Conservation (phyloP, 2,113 vertebrate species). For the Trogon surrucura region DNA sequence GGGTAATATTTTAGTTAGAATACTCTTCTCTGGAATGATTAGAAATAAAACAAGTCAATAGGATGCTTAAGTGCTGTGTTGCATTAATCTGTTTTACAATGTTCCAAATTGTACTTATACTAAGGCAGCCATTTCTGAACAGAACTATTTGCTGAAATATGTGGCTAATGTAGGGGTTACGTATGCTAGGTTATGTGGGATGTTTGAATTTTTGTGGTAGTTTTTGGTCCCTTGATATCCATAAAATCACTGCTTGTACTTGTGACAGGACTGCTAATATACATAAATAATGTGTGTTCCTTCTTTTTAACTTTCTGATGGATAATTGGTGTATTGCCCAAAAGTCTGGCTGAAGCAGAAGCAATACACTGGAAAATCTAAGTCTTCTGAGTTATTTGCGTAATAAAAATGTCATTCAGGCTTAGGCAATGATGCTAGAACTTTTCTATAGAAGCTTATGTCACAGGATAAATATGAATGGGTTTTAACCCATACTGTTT, state of each 20-base stretch:
- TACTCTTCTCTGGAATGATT: neutral
- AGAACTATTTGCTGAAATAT: neutral
- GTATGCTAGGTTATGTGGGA: neutral
- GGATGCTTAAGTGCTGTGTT: neutral
- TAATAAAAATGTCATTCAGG: slow-evolving; percentile 16
- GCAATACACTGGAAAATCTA: neutral
- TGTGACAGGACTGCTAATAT: neutral
- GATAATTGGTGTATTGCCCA: neutral
- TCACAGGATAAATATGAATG: slow-evolving; percentile 9
- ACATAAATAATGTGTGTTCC: neutral
- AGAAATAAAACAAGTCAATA: neutral
- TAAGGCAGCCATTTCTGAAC: neutral
- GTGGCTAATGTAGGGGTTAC: neutral
- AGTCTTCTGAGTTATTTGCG: slow-evolving; percentile 12
- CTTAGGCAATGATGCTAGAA: slow-evolving; percentile 3
- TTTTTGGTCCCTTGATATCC: neutral
- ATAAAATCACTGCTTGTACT: slow-evolving; percentile 27
- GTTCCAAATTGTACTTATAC: neutral
- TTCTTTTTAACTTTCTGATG: slow-evolving; percentile 3
- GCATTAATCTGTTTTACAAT: neutral
- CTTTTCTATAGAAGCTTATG: neutral
- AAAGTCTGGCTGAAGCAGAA: neutral
- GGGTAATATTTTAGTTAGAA: neutral
- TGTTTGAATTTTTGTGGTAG: neutral
- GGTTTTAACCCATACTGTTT: neutral